Base-by-base conservation (phyloP, 2,888 invertebrate species). In the Metalampra italica region DNA sequence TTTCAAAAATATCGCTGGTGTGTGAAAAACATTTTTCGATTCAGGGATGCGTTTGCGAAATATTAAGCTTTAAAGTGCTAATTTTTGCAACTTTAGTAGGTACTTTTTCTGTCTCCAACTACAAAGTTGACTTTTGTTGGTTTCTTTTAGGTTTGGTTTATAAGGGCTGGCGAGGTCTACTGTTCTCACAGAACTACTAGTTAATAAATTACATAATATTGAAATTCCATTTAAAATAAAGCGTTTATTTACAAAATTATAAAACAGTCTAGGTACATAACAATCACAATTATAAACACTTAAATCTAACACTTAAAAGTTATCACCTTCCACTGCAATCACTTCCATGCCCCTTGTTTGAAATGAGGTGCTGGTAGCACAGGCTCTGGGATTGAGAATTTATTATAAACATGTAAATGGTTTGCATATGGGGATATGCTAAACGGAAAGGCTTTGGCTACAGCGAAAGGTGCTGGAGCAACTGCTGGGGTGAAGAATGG, bases 291-390 rank as follows among this genome's bases (percentile, higher is more conserved):
- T 55, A 54, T 47, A 50, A 63, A 61, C 54, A 64, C 22, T 22
- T 57, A 49, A 53, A 46, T 39, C 52, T 56, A 59, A 53, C 29
- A 52, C 52, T 32, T 40, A 45, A 11, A 40, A 49, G n/a, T n/a
- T n/a, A n/a, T n/a, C n/a, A n/a, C n/a, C n/a, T n/a, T n/a, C n/a
- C 62, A 72, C 71, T 76, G 71, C 57, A 64, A 55, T 82, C 62
- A 86, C 73, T 88, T 84, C 86, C 87, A 88, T 53, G 84, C 84
- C 47, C 56, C 62, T 57, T 86, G 76, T 66, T 74, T 83, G 7
- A 72, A 44, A 41, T 71, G 30, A 34, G 70, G 75, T 9, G 68
- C 58, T 2, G 80, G 77, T 12, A 71, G 59, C 32, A 69, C 59
- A 7, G 75, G 77, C 0, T 68, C 65, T 9, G 73, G 68, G 3